Base-by-base conservation (phyloP, 2,888 invertebrate species). In the Dinocampus coccinellae region DNA sequence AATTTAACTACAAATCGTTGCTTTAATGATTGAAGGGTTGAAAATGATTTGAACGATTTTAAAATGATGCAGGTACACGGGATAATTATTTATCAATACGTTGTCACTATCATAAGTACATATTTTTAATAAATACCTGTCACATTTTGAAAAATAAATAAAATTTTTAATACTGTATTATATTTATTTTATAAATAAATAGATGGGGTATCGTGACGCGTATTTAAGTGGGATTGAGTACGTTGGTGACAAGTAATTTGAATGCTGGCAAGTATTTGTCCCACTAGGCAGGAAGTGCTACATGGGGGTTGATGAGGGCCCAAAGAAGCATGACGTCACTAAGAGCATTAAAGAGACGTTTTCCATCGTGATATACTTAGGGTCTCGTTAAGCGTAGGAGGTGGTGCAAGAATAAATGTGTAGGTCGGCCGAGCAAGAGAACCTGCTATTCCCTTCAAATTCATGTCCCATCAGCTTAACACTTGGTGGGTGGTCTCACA, bases 121-220 rank as follows among this genome's bases (percentile, higher is more conserved):
- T 80, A 81, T 85, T 82, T 85, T 87, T 87, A 87, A 87, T 87
- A 87, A 86, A 83, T 75, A 82, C 79, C 87, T 87, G 87, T 86
- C 87, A 87, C 82, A 77, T 39, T 13, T 55, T 2, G 55, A n/a
- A 26, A 26, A 7, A 60, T 60, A 34, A 34, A 33, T 11, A 16
- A 24, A 39, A 62, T 10, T 42, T n/a, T 22, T 26, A 4, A 7
- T 24, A 24, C 26, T 20, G n/a, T 16, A 47, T 47, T 29, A 7
- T 29, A 29, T 29, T 29, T 7, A 7, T 29, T 4, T 58, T 26
- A n/a, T 26, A 13, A 47, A 24, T 22, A 47, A n/a, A 47, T 1
- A 36, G 39, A 36, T 29, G 9, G 33, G 33, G 3, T 58, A 16
- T 13, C 9, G 11, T 3, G 3, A n/a, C 1, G 34, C 9, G 29